Conservation (phyloP, 2,888 invertebrate genomes). For the Rapana venosa region DNA sequence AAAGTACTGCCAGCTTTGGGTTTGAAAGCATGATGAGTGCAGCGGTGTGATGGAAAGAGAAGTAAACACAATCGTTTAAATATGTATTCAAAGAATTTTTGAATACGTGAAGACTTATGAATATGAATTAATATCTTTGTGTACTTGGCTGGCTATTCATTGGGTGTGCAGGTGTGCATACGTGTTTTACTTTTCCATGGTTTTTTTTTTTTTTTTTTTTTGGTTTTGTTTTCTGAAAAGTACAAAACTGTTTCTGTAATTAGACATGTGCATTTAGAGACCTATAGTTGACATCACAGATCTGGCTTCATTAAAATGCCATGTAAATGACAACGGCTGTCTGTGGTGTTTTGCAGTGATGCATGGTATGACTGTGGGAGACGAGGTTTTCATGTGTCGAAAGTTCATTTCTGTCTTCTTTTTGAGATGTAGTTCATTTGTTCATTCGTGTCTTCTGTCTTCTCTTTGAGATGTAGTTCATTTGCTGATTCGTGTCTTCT, state of each 20-base stretch:
- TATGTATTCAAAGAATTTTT: too few species aligned
- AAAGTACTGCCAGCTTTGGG: too few species aligned
- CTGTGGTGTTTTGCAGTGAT: neutral
- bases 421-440: too few species aligned
- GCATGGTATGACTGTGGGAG: neutral
- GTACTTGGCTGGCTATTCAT: neutral
- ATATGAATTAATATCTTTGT: too few species aligned
- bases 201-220: conserved; percentile 11
- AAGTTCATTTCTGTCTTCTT: too few species aligned
- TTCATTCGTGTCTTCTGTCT: neutral
- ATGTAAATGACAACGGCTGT: neutral
- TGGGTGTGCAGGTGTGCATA: conserved; percentile 7
- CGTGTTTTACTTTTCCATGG: neutral
- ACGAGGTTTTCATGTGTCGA: too few species aligned
- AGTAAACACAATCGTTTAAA: neutral
- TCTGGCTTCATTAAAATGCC: conserved; percentile 38
- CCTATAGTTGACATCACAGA: conserved; percentile 35
- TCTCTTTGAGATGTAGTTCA: neutral
- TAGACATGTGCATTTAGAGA: conserved; percentile 39
- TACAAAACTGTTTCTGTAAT: conserved; percentile 23
- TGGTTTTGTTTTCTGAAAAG: neutral
- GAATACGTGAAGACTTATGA: too few species aligned
- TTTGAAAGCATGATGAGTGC: too few species aligned
- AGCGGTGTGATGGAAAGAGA: neutral
- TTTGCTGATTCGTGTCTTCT: neutral